These are phyloP conservation scores for Platycnemis pennipes DNA, from an alignment of 2,888 invertebrate species.

Conservation along the genomic window DNA sequence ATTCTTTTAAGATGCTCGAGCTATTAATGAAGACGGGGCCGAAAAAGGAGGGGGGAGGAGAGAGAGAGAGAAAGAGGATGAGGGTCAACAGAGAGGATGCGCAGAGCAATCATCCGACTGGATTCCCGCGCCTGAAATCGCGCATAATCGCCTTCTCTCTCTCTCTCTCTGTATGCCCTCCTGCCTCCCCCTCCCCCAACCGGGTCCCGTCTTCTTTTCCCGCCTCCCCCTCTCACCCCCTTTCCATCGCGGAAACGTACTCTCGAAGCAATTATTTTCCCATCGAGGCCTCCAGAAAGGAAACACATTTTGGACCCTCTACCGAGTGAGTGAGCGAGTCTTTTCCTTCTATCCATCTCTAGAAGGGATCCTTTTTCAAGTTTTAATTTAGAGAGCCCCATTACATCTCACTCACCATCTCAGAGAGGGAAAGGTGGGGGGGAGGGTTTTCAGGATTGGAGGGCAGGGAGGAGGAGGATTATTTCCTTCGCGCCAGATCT, in stretches of 20 bases:
- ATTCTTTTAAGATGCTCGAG: constrained; percentile 32
- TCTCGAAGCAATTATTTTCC: constrained; percentile 66
- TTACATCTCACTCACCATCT: constrained; percentile 52
- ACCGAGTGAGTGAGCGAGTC: background rate
- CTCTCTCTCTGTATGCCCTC: background rate
- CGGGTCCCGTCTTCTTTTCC: no score
- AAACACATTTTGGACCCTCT: constrained; percentile 43
- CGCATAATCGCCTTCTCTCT: constrained; percentile 47
- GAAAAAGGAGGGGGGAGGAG: background rate
- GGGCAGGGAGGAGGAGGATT: background rate
- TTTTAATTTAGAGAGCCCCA: constrained; percentile 60
- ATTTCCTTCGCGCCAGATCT: constrained; percentile 46
- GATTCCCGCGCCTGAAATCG: constrained; percentile 33
- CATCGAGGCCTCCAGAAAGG: constrained; percentile 52
- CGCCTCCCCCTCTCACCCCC: background rate
- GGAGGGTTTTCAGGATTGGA: background rate
- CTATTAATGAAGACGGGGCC: constrained; percentile 2
- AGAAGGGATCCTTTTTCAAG: constrained; percentile 56
- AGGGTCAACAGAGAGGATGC: background rate
- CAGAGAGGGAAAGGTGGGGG: background rate
- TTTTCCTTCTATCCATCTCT: background rate
- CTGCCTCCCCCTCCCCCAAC: background rate
- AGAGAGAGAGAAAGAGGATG: background rate
- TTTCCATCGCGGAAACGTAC: constrained; percentile 10
- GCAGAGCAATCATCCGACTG: background rate